Evolutionary conservation across 2,113 vertebrate genomes (phyloP).

Genomic region (Cathartes aura): DNA sequence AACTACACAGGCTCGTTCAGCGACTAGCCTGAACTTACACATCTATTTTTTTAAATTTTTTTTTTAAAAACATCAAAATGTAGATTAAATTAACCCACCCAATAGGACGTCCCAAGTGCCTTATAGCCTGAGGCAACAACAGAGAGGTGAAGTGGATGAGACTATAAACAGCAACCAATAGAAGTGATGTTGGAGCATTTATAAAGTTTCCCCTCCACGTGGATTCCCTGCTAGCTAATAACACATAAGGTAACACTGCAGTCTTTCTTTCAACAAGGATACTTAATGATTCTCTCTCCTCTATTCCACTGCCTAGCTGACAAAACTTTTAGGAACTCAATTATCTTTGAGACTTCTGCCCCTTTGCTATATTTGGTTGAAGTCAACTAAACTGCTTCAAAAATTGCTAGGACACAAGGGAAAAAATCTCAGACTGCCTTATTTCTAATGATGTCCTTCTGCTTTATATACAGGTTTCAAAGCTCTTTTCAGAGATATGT

Average conservation of each 20-base stretch:
- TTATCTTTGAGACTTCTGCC: background rate
- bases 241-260: background rate
- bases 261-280: background rate
- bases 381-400: background rate
- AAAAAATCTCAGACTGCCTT: background rate
- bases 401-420: background rate
- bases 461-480: background rate
- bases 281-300: background rate
- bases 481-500: background rate
- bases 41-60: background rate
- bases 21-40: background rate
- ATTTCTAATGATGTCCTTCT: background rate
- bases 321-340: background rate
- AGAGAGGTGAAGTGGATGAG: background rate
- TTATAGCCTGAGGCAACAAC: background rate
- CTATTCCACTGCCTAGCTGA: background rate
- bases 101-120: background rate
- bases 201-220: background rate
- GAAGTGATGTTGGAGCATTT: background rate
- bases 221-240: background rate
- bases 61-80: background rate
- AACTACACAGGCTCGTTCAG: background rate
- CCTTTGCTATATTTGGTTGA: background rate
- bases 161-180: background rate
- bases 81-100: background rate